phyloP scores from a whole-genome alignment of 2,797 vertebrate species.

The Coranthus polyacanthus region DNA sequence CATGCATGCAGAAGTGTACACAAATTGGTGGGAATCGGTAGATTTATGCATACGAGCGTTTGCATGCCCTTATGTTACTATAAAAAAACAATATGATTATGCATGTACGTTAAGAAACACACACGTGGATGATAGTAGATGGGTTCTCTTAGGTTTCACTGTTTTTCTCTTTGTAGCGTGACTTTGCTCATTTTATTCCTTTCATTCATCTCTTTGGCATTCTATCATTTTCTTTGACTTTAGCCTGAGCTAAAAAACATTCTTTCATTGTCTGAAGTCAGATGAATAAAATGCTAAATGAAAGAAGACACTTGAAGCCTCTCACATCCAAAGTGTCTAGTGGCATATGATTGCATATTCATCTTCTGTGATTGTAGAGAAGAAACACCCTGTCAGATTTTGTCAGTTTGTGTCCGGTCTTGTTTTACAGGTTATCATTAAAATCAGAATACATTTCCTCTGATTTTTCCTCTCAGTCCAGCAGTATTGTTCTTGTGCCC shows the following conservation, averaged over 20 bases:
- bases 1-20: neutral
- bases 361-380: constrained; percentile 11
- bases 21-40: neutral
- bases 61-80: too few species aligned
- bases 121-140: neutral
- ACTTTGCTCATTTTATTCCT: neutral
- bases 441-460: constrained; percentile 21
- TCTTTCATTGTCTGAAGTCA: constrained; percentile 33
- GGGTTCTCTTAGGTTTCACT: neutral
- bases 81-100: too few species aligned
- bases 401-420: neutral
- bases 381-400: constrained; percentile 20
- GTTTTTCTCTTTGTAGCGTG: constrained; percentile 3
- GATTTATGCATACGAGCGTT: neutral
- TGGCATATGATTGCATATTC: constrained; percentile 12
- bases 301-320: constrained; percentile 37
- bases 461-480: constrained; percentile 5
- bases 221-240: constrained; percentile 22
- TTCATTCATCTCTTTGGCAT: constrained; percentile 31
- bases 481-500: neutral
- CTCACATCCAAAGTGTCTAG: neutral
- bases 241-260: constrained; percentile 19
- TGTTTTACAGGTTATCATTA: constrained; percentile 4
- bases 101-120: too few species aligned
- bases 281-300: constrained; percentile 44